Conservation (phyloP, 2,113 vertebrate genomes). For the Xiphorhynchus elegans region DNA sequence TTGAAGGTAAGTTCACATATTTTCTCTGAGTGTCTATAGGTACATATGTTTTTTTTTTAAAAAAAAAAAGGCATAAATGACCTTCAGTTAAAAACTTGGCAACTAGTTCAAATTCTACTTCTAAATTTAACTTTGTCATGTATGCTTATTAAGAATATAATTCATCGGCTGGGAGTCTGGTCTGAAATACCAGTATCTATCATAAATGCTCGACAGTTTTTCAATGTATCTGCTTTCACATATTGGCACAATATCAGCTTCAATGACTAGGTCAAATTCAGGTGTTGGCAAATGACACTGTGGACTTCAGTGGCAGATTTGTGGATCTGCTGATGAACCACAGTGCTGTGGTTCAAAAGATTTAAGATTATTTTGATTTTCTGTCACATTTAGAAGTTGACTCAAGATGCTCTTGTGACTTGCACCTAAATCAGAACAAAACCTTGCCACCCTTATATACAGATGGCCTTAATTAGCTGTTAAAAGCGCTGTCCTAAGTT, state of each 20-base stretch:
- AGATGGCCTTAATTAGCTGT: not conserved
- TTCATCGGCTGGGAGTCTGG: conserved; percentile 40
- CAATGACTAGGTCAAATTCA: conserved; percentile 68
- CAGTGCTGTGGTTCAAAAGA: not conserved
- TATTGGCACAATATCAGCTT: conserved; percentile 50
- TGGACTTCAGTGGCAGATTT: conserved; percentile 37
- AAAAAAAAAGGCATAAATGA: conserved; percentile 31
- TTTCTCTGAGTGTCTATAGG: not conserved
- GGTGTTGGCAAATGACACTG: conserved; percentile 1
- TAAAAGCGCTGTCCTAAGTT: not conserved
- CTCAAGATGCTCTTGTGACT: conserved; percentile 37
- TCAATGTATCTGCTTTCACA: conserved; percentile 64
- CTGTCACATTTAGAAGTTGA: conserved; percentile 29
- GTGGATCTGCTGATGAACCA: not conserved
- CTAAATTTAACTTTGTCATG: conserved; percentile 74
- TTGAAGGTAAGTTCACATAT: not conserved
- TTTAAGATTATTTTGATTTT: not conserved
- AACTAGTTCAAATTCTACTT: conserved; percentile 56
- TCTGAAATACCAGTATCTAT: conserved; percentile 58
- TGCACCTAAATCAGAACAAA: conserved; percentile 52
- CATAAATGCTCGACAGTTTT: conserved; percentile 53
- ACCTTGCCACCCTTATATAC: not conserved
- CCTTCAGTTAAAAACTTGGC: conserved; percentile 69
- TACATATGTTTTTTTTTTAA: not conserved
- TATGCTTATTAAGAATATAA: conserved; percentile 62